Conservation (phyloP, 2,888 invertebrate species). For the Hartigia nigra region DNA sequence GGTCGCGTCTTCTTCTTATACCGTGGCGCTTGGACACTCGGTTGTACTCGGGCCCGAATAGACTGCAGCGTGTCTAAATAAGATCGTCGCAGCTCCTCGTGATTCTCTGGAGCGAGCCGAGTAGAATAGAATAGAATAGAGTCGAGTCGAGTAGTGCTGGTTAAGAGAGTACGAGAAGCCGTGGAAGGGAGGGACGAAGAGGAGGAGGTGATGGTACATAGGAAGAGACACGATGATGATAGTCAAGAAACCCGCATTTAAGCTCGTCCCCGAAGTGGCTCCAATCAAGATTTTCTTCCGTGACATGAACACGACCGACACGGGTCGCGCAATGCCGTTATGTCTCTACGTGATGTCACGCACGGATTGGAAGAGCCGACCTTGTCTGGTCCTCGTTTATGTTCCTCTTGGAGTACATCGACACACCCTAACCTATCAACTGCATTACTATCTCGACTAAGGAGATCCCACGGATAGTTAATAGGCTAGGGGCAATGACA, state of each 20-base stretch:
- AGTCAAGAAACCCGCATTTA: neutral
- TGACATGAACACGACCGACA: neutral
- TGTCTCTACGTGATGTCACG: neutral
- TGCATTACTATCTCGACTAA: neutral
- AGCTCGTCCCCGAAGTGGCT: neutral
- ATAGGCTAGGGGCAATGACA: neutral
- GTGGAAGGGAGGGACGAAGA: neutral
- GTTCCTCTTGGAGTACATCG: neutral
- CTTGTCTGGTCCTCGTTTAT: neutral
- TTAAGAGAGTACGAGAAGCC: neutral
- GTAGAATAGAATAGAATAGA: neutral
- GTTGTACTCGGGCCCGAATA: constrained; percentile 6
- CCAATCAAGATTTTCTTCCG: neutral
- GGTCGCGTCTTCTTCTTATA: constrained; percentile 23
- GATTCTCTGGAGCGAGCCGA: neutral
- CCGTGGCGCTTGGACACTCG: constrained; percentile 5
- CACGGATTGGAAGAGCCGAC: neutral
- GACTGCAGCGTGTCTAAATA: neutral
- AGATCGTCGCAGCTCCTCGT: neutral
- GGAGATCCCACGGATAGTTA: neutral
- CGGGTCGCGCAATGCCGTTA: neutral
- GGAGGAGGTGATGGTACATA: neutral
- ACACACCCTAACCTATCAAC: neutral
- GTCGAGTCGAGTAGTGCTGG: neutral
- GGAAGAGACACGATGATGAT: neutral